phyloP scores from a whole-genome alignment of 2,113 vertebrate genomes.

The Passer montanus region DNA sequence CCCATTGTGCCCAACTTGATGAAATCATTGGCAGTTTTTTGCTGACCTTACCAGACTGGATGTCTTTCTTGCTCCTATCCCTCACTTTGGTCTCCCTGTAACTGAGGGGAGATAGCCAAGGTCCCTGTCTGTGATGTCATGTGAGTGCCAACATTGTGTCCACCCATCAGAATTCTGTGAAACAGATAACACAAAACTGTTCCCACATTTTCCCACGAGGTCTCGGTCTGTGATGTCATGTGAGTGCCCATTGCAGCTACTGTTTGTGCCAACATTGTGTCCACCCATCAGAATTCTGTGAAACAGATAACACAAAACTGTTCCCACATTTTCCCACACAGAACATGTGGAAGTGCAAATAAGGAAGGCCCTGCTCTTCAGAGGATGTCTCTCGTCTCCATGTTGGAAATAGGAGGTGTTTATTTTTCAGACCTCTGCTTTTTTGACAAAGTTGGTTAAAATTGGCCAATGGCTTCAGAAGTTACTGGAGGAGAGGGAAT shows the following conservation, averaged over 20 bases:
- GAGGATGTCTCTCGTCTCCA: neutral
- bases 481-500: conserved; percentile 59
- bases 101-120: neutral
- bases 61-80: neutral
- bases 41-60: neutral
- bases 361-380: neutral
- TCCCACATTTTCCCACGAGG: neutral
- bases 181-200: neutral
- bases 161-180: neutral
- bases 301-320: neutral
- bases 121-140: neutral
- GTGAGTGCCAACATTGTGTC: neutral
- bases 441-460: conserved; percentile 28
- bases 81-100: neutral
- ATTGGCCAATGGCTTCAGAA: conserved; percentile 25
- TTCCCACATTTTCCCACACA: neutral
- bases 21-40: neutral
- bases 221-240: neutral
- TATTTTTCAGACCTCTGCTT: conserved; percentile 3
- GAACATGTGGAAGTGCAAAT: neutral
- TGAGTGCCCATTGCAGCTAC: neutral
- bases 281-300: neutral
- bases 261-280: neutral
- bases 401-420: neutral
- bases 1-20: neutral